Percentiles rank a stretch among this genome's conserved stretches.
phyloP scores from a whole-genome alignment of 2,797 vertebrate genomes.

The Dendrocincla fuliginosa region DNA sequence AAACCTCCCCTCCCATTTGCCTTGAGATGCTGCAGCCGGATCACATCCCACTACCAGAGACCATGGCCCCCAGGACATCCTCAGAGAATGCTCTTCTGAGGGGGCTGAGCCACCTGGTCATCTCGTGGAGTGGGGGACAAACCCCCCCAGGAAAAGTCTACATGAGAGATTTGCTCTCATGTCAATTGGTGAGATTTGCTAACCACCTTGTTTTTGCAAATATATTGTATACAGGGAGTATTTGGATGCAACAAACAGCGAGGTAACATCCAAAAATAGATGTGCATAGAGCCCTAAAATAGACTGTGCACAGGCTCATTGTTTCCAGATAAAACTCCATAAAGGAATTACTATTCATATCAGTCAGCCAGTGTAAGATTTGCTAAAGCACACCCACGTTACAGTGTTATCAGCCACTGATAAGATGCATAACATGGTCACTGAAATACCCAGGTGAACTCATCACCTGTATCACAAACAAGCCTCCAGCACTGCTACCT shows the following conservation, averaged over 20 bases:
- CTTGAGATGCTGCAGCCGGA: not conserved
- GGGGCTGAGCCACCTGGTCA: not conserved
- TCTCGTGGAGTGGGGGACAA: not conserved
- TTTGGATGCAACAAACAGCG: not conserved
- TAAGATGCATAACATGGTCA: not conserved
- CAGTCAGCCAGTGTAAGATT: not conserved
- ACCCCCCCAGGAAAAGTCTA: not conserved
- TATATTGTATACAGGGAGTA: not conserved
- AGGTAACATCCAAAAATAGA: not conserved
- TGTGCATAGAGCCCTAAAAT: not conserved
- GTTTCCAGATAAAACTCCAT: not conserved
- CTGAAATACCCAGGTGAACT: not conserved
- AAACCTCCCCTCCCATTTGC: not conserved
- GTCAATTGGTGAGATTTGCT: not conserved
- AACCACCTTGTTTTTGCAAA: not conserved
- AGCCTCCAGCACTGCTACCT: not conserved
- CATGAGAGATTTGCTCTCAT: not conserved
- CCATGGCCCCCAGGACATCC: fast-evolving
- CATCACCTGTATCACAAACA: not conserved
- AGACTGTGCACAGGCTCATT: not conserved
- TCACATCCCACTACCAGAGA: not conserved
- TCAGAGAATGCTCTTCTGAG: not conserved
- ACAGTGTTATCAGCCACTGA: not conserved
- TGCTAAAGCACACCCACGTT: not conserved
- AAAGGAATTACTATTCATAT: not conserved